phyloP scores from a whole-genome alignment of 2,113 vertebrate species.

The Sinocyclocheilus anophthalmus region DNA sequence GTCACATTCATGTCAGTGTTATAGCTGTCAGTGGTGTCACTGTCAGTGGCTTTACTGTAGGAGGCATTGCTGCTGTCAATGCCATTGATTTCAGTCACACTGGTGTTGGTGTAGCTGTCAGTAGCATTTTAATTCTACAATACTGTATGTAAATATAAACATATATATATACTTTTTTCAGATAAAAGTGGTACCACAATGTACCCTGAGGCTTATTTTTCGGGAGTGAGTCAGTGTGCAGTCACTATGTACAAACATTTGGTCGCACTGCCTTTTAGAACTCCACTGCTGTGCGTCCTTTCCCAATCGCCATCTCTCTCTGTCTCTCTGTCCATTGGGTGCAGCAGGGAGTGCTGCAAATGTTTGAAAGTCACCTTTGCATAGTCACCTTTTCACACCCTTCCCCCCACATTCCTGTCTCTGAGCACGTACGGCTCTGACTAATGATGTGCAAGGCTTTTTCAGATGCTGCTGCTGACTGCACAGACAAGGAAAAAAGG shows the following conservation, averaged over 20 bases:
- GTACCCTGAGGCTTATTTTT: background rate
- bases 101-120: background rate
- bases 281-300: background rate
- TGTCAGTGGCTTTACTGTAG: too few relatives aligned
- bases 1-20: too few relatives aligned
- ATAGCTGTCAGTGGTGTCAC: too few relatives aligned
- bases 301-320: constrained; percentile 6
- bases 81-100: background rate
- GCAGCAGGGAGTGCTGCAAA: constrained; percentile 20
- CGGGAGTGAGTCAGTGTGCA: background rate
- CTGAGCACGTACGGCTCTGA: constrained; percentile 33
- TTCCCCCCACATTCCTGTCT: background rate
- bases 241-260: constrained; percentile 20
- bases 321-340: constrained; percentile 2
- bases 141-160: too few relatives aligned
- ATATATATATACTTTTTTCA: background rate
- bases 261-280: constrained; percentile 9
- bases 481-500: constrained; percentile 27
- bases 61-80: too few relatives aligned
- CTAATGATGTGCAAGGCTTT: constrained; percentile 64
- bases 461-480: constrained; percentile 66
- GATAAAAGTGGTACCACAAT: background rate
- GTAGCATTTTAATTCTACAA: background rate
- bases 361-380: constrained; percentile 49
- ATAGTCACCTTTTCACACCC: constrained; percentile 42